Base-by-base conservation (phyloP, 1,140 invertebrate species). In the Bombyx mandarina region DNA sequence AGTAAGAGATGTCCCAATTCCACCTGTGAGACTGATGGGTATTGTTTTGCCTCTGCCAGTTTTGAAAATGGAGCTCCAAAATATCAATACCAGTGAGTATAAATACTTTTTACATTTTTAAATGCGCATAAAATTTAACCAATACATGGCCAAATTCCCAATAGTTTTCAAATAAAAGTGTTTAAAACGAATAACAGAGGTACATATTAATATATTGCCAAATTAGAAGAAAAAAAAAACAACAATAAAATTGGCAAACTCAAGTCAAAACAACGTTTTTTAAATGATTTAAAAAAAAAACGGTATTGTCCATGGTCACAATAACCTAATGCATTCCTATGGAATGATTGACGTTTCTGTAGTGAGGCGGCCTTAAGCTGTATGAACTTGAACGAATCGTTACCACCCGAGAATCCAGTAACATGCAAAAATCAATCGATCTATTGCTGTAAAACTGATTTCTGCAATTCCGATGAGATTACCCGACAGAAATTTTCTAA, bases 11-110 rank as follows among this genome's bases (percentile, higher is more conserved):
- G 82, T n/a, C 90, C 88, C n/a, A 96, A 97, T 83, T 86, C 92
- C 72, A 95, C 94, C 43, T 97, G 96, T 88, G 91, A 93, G 76
- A 97, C 96, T 6, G 94, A 97, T 89, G 96, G 96, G 18, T 94
- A 92, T 71, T 97, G 95, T 83, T 96, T 94, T 69, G 94, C 95
- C 4, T 94, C 94, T 43, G 93, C 93, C 57, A 91, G 91, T 59
- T 79, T 93, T 62, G 89, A 92, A 54, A 90, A 91, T 66, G 90
- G 89, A 55, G 85, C 86, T 60, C 88, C 91, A 61, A 90, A 89
- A 58, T 90, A 92, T 80, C 91, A 91, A 49, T 95, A 93, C 82
- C 92, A 95, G 95, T 96, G 92, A 86, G 79, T 82, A 67, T 67
- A 52, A 50, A 22, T 54, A 56, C 1, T 8, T 51, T 6, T 51